These are phyloP conservation scores for Micronycteris hirsuta DNA, from an alignment of 2,113 vertebrate species.

Conservation along the genomic window DNA sequence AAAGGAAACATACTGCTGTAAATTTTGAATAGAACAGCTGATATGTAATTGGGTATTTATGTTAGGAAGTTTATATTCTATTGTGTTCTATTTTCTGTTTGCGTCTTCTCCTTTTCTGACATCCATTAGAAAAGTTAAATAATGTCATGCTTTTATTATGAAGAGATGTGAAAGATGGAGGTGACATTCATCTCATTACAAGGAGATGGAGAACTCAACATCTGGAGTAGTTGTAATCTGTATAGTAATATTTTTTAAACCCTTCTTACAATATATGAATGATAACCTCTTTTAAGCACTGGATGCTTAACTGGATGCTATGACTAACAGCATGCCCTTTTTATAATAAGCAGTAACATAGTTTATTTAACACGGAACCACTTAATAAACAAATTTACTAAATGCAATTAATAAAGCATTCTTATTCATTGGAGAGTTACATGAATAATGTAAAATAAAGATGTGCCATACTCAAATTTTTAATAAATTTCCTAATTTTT, in stretches of 20 bases:
- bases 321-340: background rate
- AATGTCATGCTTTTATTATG: constrained; percentile 1
- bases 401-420: background rate
- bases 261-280: background rate
- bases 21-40: background rate
- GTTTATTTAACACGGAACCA: background rate
- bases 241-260: background rate
- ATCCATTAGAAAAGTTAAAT: background rate
- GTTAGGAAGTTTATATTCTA: background rate
- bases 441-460: background rate
- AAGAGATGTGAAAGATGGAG: background rate
- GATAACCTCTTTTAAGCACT: background rate
- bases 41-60: constrained; percentile 23
- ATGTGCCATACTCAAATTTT: background rate
- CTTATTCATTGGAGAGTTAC: constrained; percentile 15
- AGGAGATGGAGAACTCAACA: background rate
- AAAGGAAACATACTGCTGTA: background rate
- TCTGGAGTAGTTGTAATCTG: background rate
- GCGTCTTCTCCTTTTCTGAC: constrained; percentile 10
- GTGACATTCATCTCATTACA: background rate
- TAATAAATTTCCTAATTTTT: constrained; percentile 26
- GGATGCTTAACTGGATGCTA: background rate
- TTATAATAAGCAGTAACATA: background rate
- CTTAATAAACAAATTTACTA: background rate
- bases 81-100: background rate